These are phyloP conservation scores for Ceratina calcarata DNA, from an alignment of 1,140 invertebrate species.

Conservation along the genomic window DNA sequence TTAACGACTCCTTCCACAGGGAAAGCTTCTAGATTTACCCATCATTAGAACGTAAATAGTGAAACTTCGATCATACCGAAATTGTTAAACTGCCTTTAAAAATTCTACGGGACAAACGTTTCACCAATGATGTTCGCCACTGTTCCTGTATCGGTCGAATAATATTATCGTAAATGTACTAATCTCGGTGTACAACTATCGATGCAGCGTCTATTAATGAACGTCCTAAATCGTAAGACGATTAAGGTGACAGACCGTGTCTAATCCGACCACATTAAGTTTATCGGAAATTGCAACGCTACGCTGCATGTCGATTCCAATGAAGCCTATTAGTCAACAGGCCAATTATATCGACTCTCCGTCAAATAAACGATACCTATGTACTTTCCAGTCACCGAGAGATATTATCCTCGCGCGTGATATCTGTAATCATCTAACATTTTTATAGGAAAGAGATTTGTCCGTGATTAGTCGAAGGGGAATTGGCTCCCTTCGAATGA, in stretches of 20 bases:
- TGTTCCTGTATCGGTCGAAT: too few species aligned
- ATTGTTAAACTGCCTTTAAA: too few species aligned
- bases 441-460: background rate
- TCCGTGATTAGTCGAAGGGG: slow-evolving; percentile 15
- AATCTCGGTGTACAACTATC: background rate
- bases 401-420: too few species aligned
- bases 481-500: slow-evolving; percentile 11
- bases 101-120: too few species aligned
- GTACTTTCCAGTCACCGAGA: background rate
- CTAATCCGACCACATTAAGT: background rate
- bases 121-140: too few species aligned
- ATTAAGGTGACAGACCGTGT: too few species aligned
- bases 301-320: background rate
- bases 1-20: too few species aligned
- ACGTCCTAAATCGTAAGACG: too few species aligned
- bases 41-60: background rate
- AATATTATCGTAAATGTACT: background rate
- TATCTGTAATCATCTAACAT: background rate
- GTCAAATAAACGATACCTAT: background rate
- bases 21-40: background rate
- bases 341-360: background rate
- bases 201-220: too few species aligned
- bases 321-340: background rate
- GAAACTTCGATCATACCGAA: too few species aligned
- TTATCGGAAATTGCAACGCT: background rate